Conservation (phyloP, 2,797 vertebrate genomes). For the Rhodeus uyekii region DNA sequence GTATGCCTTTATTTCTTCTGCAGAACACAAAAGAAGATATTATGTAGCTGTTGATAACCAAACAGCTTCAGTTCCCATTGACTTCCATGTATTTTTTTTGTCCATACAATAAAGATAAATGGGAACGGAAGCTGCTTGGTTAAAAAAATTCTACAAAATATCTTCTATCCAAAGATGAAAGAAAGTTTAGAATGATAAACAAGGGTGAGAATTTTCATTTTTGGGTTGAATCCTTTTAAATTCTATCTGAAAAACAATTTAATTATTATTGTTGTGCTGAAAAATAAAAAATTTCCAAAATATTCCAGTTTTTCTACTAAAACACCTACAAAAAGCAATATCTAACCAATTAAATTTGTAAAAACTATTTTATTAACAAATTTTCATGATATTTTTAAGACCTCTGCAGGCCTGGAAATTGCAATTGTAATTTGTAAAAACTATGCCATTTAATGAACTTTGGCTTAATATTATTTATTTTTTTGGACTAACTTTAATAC, state of each 20-base stretch:
- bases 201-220: neutral
- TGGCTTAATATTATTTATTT: neutral
- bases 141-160: neutral
- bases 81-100: neutral
- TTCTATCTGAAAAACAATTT: no score
- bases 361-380: neutral
- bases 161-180: neutral
- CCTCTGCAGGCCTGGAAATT: neutral
- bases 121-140: neutral
- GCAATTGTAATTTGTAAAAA: neutral
- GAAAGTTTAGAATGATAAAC: neutral
- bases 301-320: no score
- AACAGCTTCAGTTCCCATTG: neutral
- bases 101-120: neutral
- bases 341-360: no score
- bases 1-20: neutral
- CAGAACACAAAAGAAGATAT: neutral
- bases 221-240: neutral
- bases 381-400: neutral
- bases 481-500: no score
- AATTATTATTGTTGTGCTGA: no score
- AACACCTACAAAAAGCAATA: no score
- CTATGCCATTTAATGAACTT: neutral
- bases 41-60: neutral
- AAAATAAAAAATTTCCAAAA: no score